Evolutionary conservation across 2,888 invertebrate species (phyloP).

Genomic region (Tortrix viridana): DNA sequence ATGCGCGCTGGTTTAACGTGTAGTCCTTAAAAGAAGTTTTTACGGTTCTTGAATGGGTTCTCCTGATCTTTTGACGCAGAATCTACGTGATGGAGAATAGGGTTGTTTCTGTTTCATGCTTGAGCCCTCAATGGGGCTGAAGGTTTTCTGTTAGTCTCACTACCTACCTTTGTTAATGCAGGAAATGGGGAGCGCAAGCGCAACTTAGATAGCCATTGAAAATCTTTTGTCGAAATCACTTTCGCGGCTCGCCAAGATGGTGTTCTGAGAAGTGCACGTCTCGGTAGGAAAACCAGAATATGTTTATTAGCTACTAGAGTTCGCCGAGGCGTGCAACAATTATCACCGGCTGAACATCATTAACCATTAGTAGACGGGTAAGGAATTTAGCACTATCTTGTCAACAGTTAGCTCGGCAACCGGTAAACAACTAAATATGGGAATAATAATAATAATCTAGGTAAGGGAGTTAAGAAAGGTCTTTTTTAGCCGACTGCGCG

Average conservation of each 20-base stretch:
- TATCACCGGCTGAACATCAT: conserved; percentile 50
- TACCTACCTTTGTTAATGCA: conserved; percentile 41
- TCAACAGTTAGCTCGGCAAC: conserved; percentile 40
- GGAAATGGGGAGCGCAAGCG: conserved; percentile 35
- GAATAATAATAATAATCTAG: neutral
- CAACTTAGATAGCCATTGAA: conserved; percentile 28
- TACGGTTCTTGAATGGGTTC: conserved; percentile 68
- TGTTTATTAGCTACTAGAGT: conserved; percentile 39
- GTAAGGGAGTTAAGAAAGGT: too few relatives aligned
- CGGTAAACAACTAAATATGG: neutral
- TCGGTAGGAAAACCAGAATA: conserved; percentile 1
- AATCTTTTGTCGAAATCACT: conserved; percentile 22
- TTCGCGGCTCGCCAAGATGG: conserved; percentile 17
- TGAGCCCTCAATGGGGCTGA: conserved; percentile 61
- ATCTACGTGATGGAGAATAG: conserved; percentile 74
- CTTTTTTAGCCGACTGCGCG: too few relatives aligned
- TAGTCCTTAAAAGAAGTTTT: conserved; percentile 57
- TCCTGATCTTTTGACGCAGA: conserved; percentile 61
- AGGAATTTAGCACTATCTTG: conserved; percentile 55
- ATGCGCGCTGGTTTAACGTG: conserved; percentile 55
- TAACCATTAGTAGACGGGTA: conserved; percentile 46
- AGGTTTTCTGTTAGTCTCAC: conserved; percentile 50
- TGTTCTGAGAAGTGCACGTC: conserved; percentile 17
- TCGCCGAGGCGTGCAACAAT: conserved; percentile 52
- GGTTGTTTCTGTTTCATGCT: conserved; percentile 76